Evolutionary conservation across 2,797 vertebrate species (phyloP).

Genomic region (Ispidina lecontei): DNA sequence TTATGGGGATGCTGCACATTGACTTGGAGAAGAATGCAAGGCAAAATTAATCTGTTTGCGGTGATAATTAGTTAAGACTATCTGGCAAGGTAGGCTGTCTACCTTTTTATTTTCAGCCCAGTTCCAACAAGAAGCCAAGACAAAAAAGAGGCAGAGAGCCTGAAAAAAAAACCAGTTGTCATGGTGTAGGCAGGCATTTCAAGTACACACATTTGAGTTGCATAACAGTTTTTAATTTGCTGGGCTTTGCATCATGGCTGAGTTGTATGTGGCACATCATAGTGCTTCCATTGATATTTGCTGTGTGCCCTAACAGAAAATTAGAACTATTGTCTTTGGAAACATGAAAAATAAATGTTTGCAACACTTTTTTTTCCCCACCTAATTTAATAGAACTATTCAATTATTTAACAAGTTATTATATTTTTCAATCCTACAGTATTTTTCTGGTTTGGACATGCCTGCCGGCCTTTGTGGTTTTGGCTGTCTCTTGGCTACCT

Average conservation of each 20-base stretch:
- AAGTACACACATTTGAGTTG: neutral
- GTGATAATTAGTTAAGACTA: constrained; percentile 31
- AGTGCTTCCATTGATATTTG: neutral
- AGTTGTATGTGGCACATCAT: rapidly evolving
- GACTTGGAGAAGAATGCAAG: neutral
- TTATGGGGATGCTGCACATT: neutral
- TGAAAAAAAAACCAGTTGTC: constrained; percentile 42
- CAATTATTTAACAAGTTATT: constrained; percentile 17
- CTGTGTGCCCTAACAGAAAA: neutral
- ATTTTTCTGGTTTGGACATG: neutral
- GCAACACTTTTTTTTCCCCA: neutral
- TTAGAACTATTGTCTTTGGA: neutral
- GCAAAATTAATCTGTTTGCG: neutral
- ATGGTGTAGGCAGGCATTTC: constrained; percentile 23
- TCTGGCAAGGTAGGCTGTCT: neutral
- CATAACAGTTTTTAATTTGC: neutral
- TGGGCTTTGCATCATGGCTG: neutral
- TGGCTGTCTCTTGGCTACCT: neutral
- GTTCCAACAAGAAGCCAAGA: constrained; percentile 10
- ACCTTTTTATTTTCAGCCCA: constrained; percentile 13
- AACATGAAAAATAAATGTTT: neutral
- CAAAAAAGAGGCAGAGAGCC: neutral
- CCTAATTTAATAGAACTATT: neutral
- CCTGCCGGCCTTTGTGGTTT: neutral
- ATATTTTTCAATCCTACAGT: neutral